Evolutionary conservation across 2,888 invertebrate genomes (phyloP).

Genomic region (Gonocerus acuteangulatus): DNA sequence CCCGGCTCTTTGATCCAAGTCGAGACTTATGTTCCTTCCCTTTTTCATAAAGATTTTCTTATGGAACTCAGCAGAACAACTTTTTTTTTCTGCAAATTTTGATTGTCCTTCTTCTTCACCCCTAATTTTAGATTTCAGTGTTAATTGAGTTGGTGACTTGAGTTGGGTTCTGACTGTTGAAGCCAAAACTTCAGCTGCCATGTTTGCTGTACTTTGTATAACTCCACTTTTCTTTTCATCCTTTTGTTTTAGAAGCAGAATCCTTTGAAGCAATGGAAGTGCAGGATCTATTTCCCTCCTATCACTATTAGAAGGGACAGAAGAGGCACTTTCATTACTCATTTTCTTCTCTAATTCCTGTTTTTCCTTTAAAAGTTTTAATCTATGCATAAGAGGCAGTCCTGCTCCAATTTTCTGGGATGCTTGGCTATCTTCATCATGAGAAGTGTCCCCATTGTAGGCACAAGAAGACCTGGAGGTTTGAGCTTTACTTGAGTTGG

Average conservation of each 20-base stretch:
- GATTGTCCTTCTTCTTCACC: neutral
- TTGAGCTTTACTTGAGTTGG: slow-evolving; percentile 48
- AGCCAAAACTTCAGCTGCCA: slow-evolving; percentile 38
- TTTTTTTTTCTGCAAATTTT: slow-evolving; percentile 17
- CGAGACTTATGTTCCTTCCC: neutral
- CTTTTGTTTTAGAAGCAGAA: slow-evolving; percentile 66
- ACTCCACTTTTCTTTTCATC: slow-evolving; percentile 53
- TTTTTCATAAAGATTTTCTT: slow-evolving; percentile 10
- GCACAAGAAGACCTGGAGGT: slow-evolving; percentile 67
- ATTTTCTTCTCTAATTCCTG: slow-evolving; percentile 52
- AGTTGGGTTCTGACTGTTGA: slow-evolving; percentile 39
- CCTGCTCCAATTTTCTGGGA: slow-evolving; percentile 63
- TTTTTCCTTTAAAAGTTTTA: slow-evolving; percentile 76
- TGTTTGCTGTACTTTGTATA: slow-evolving; percentile 33
- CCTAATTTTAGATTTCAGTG: slow-evolving; percentile 6
- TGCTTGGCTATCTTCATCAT: slow-evolving; percentile 42
- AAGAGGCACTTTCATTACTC: slow-evolving; percentile 38
- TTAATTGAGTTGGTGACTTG: slow-evolving; percentile 33
- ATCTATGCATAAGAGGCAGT: slow-evolving; percentile 65
- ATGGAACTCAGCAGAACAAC: neutral
- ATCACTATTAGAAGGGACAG: slow-evolving; percentile 47
- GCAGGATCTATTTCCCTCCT: slow-evolving; percentile 1
- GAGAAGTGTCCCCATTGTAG: slow-evolving; percentile 61
- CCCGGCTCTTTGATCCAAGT: neutral
- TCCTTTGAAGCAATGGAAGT: slow-evolving; percentile 64